Evolutionary conservation across 2,797 vertebrate genomes (phyloP).

Genomic region (Artibeus lituratus): DNA sequence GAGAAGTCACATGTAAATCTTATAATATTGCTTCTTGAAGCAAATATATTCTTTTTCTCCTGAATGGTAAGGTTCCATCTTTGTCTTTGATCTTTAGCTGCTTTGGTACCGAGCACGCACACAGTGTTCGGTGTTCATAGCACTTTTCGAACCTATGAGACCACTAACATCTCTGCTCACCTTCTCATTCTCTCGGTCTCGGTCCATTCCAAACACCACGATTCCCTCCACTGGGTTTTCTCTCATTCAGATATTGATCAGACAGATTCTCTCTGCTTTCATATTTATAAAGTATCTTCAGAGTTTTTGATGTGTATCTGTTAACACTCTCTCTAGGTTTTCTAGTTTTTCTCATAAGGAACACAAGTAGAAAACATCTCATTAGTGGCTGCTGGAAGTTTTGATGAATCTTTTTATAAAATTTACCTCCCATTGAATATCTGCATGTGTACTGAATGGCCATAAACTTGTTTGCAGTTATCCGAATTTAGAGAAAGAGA

Average conservation of each 20-base stretch:
- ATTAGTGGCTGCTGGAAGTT: not conserved
- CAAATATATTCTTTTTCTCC: not conserved
- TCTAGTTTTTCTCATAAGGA: not conserved
- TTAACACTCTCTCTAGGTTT: not conserved
- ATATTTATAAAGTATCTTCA: not conserved
- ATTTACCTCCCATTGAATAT: not conserved
- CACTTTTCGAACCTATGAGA: not conserved
- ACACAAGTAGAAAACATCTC: not conserved
- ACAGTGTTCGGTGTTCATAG: not conserved
- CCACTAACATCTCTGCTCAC: not conserved
- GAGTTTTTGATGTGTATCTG: not conserved
- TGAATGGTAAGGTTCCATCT: not conserved
- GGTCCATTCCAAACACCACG: not conserved
- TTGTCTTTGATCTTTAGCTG: not conserved
- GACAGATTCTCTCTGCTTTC: not conserved
- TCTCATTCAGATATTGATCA: not conserved
- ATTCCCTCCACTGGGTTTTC: not conserved
- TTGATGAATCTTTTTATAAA: not conserved
- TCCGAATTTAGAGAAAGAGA: not conserved
- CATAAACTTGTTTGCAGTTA: not conserved
- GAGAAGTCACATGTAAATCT: not conserved
- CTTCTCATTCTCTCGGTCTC: not conserved
- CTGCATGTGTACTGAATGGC: not conserved
- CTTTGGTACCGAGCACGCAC: not conserved
- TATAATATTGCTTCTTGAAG: not conserved